Conservation (phyloP, 2,797 vertebrate genomes). For the Urosaurus nigricauda region DNA sequence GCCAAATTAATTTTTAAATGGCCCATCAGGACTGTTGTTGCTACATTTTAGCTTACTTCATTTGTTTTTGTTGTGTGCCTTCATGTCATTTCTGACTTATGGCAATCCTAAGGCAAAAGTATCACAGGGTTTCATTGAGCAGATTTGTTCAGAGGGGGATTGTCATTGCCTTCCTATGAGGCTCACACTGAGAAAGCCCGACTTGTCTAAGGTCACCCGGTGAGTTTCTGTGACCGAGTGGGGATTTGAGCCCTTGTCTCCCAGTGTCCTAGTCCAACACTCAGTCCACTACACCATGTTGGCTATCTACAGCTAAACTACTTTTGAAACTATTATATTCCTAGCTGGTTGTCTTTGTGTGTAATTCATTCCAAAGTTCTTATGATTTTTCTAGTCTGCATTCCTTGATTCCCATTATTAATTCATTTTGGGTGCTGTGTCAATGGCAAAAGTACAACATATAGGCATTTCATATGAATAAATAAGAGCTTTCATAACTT, state of each 20-base stretch:
- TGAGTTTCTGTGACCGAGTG: background rate
- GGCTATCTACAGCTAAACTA: background rate
- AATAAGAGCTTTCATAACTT: background rate
- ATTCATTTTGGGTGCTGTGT: background rate
- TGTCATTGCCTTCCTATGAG: too few relatives aligned
- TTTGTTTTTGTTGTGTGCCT: too few relatives aligned
- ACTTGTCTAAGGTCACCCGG: background rate
- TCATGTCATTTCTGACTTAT: background rate
- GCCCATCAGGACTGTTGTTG: background rate
- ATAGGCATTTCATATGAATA: slow-evolving; percentile 21
- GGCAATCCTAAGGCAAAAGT: background rate
- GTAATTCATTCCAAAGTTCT: background rate
- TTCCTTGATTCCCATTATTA: background rate
- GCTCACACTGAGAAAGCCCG: background rate
- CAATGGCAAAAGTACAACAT: background rate
- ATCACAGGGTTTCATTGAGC: background rate
- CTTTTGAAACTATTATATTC: background rate
- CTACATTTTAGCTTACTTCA: background rate
- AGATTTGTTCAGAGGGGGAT: too few relatives aligned
- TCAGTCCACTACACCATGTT: background rate
- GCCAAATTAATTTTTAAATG: too few relatives aligned
- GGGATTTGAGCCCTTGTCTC: background rate
- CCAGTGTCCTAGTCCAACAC: too few relatives aligned
- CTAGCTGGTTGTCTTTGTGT: background rate
- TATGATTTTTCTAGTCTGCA: background rate